Conservation (phyloP, 2,888 invertebrate species). For the Automeris io region DNA sequence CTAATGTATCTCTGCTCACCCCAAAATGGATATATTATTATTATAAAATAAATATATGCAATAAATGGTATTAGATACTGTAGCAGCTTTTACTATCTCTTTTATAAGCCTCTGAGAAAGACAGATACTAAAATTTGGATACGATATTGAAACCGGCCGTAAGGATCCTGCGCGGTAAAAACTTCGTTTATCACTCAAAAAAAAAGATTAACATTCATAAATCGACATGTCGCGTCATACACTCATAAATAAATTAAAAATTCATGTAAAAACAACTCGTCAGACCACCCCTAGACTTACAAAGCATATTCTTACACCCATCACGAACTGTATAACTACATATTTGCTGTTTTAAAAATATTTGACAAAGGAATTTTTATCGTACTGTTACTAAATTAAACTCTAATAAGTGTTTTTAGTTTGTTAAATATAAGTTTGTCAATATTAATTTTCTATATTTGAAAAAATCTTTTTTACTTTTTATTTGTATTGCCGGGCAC, state of each 20-base stretch:
- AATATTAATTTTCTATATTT: conserved; percentile 16
- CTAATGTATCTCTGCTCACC: too few relatives aligned
- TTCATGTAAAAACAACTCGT: conserved; percentile 36
- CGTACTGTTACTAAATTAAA: conserved; percentile 12
- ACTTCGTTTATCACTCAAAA: conserved; percentile 27
- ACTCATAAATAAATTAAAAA: conserved; percentile 62
- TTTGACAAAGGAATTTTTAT: conserved; percentile 10
- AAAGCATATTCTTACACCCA: conserved; percentile 35
- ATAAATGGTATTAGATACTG: too few relatives aligned
- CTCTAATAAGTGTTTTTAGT: conserved; percentile 7
- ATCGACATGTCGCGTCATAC: conserved; percentile 46
- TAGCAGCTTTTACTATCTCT: too few relatives aligned
- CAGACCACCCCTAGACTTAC: conserved; percentile 51
- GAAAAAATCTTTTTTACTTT: conserved; percentile 13
- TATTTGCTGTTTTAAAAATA: conserved; percentile 13
- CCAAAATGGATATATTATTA: too few relatives aligned
- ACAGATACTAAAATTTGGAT: too few relatives aligned
- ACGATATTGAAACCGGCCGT: too few relatives aligned
- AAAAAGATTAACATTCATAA: conserved; percentile 54
- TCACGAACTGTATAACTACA: conserved; percentile 27
- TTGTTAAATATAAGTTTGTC: conserved; percentile 7
- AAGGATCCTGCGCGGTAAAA: neutral
- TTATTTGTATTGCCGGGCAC: conserved; percentile 21
- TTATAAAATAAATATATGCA: too few relatives aligned
- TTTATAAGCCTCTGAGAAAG: too few relatives aligned